These are phyloP conservation scores for Falco peregrinus DNA, from an alignment of 2,797 vertebrate genomes.

Conservation along the genomic window DNA sequence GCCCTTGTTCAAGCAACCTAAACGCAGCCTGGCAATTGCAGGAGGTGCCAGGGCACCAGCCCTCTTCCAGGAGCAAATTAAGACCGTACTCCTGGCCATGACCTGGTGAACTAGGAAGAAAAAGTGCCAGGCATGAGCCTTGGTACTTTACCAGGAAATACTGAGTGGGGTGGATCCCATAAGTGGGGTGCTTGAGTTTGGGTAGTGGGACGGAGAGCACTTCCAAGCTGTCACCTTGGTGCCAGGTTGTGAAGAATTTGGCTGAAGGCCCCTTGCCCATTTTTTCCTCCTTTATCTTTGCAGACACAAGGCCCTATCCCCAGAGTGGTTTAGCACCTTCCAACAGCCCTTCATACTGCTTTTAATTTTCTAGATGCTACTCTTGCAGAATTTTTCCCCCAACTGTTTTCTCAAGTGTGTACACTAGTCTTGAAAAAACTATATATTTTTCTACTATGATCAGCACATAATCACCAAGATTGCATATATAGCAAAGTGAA, in stretches of 20 bases:
- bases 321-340: background rate
- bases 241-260: background rate
- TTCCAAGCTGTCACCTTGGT: background rate
- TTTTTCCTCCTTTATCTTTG: background rate
- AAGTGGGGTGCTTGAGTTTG: background rate
- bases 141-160: background rate
- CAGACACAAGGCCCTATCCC: background rate
- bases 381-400: background rate
- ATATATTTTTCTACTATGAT: background rate
- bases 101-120: background rate
- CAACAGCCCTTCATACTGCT: background rate
- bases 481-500: background rate
- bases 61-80: background rate
- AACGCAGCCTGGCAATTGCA: background rate
- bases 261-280: background rate
- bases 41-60: background rate
- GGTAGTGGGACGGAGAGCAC: background rate
- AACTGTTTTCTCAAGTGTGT: background rate
- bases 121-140: accelerated
- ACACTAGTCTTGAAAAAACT: background rate
- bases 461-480: background rate
- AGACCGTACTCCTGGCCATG: background rate
- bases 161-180: background rate
- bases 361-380: background rate
- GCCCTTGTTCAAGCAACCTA: background rate